Percentiles rank a stretch among this genome's conserved stretches.
Conservation (phyloP, 2,888 invertebrate genomes). For the Nephrotoma appendiculata region DNA sequence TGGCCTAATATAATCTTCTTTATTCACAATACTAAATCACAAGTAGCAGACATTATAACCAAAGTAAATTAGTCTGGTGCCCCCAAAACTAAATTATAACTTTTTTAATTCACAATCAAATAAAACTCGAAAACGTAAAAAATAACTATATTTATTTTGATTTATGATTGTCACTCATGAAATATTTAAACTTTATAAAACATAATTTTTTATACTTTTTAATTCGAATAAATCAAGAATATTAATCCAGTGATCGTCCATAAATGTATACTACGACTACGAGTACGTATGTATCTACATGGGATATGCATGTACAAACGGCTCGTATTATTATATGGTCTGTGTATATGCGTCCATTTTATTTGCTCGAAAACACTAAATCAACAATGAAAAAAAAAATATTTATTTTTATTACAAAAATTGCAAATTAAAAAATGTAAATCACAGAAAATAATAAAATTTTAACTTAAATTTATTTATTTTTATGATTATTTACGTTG, state of each 20-base stretch:
- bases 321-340: background rate
- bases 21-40: background rate
- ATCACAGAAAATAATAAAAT: background rate
- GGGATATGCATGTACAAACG: background rate
- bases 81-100: background rate
- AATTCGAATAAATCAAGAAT: background rate
- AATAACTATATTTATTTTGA: background rate
- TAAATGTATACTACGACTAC: background rate
- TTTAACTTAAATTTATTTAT: background rate
- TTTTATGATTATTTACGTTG: background rate
- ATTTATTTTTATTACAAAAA: background rate
- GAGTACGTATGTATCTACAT: background rate
- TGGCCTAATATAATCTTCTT: background rate
- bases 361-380: background rate
- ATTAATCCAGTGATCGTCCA: background rate
- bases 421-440: background rate
- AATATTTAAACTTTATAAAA: background rate
- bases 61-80: background rate
- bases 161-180: background rate
- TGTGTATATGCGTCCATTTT: background rate
- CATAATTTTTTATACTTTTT: background rate
- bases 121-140: background rate
- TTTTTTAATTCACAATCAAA: background rate
- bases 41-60: background rate
- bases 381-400: background rate